phyloP scores from a whole-genome alignment of 2,797 vertebrate species.

The Rhinatrema bivittatum region DNA sequence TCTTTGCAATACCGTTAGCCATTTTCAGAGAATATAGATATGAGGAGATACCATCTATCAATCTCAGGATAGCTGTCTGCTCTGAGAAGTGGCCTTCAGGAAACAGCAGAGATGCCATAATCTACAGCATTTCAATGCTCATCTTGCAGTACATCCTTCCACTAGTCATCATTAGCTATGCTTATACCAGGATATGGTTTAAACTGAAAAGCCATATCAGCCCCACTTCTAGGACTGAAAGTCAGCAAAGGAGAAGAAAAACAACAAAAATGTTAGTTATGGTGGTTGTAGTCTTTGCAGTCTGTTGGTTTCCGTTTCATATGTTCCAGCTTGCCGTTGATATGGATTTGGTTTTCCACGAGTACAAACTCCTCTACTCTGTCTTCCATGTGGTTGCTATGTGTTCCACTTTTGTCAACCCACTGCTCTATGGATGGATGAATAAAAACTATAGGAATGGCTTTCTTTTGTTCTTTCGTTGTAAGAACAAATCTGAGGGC shows the following conservation, averaged over 20 bases:
- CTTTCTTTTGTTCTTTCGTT: constrained; percentile 84
- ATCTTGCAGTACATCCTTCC: constrained; percentile 82
- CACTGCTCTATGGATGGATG: constrained; percentile 88
- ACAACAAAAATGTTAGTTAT: constrained; percentile 87
- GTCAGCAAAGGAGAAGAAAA: constrained; percentile 70
- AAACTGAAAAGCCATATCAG: constrained; percentile 85
- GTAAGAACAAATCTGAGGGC: constrained; percentile 73
- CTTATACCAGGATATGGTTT: constrained; percentile 86
- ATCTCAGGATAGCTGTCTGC: constrained; percentile 79
- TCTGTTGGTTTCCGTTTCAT: constrained; percentile 86
- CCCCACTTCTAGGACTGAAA: constrained; percentile 70
- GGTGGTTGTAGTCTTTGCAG: constrained; percentile 81
- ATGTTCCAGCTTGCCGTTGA: constrained; percentile 82
- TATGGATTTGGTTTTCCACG: constrained; percentile 75
- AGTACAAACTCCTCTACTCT: constrained; percentile 86
- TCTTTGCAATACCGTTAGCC: constrained; percentile 78
- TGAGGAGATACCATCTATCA: constrained; percentile 78
- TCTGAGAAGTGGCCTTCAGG: constrained; percentile 84
- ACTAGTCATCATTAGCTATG: constrained; percentile 78
- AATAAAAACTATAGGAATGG: constrained; percentile 92
- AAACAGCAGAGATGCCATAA: constrained; percentile 76
- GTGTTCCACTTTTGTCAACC: constrained; percentile 87
- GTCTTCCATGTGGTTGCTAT: constrained; percentile 85
- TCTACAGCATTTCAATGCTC: constrained; percentile 85
- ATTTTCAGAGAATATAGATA: constrained; percentile 83